Base-by-base conservation (phyloP, 2,888 invertebrate species). In the Ectemnius cavifrons region DNA sequence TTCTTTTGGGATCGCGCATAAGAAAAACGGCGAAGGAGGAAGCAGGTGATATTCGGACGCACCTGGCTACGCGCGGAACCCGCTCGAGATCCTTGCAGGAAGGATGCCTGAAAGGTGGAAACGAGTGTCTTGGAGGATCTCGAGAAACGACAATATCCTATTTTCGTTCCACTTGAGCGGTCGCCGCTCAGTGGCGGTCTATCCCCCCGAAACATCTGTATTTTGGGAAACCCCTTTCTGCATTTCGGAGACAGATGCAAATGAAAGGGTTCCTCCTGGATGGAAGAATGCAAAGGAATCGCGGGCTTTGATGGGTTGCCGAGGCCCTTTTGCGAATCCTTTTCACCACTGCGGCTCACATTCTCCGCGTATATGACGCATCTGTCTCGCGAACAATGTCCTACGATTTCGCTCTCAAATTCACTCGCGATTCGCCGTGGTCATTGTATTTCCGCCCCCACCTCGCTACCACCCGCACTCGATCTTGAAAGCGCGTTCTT, bases 91-190 rank as follows among this genome's bases (percentile, higher is more conserved):
- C 28, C 46, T 56, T 59, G 63, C 47, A 61, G 67, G 66, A 75
- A 64, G 70, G 49, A 63, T 61, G 47, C 61, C 52, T 63, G 37
- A 64, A 71, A 67, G 69, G 63, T 71, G 67, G 73, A 65, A 73
- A 77, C 75, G 72, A 82, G 60, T 75, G 75, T 84, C 83, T 83
- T 83, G 60, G 77, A 78, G 64, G 63, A 74, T 63, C 18, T 56
- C 71, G 65, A 67, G 23, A 63, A 71, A 71, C 65, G 75, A 78
- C 80, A 80, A 77, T 78, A 79, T 83, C 72, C 80, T 64, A 77
- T 86, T 85, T 85, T 83, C 81, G 79, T 87, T 87, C 84, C 88
- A 86, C 87, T 87, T 82, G 83, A 87, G 75, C 80, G 79, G 77
- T 64, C 81, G 82, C 75, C 70, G 67, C 63, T 63, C 62, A 16